Percentiles rank a stretch among this genome's conserved stretches.
phyloP scores from a whole-genome alignment of 2,113 vertebrate species.

The Thalassarche chlororhynchos region DNA sequence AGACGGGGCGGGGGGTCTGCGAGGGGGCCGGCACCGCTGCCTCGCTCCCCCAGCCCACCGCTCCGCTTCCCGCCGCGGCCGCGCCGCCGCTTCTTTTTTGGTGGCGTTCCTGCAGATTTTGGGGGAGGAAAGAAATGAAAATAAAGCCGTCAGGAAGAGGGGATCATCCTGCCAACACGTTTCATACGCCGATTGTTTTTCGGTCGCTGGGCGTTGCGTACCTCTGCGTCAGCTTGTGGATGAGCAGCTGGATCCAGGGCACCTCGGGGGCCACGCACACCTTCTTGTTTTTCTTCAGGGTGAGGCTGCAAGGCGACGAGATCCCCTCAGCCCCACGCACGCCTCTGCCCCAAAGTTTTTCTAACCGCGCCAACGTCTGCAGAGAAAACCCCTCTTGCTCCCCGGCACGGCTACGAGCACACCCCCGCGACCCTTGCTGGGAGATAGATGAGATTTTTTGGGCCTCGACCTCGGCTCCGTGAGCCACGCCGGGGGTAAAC shows the following conservation, averaged over 20 bases:
- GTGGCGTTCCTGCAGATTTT: neutral
- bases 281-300: constrained; percentile 38
- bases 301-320: neutral
- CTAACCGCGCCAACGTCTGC: rapidly evolving
- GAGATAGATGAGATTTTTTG: rapidly evolving
- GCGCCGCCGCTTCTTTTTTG: rapidly evolving
- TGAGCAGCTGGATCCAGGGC: constrained; percentile 55
- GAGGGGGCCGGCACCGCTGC: neutral
- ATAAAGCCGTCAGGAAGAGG: rapidly evolving
- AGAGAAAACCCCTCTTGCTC: neutral
- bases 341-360: neutral
- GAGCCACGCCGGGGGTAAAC: rapidly evolving
- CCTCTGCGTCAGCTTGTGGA: constrained; percentile 30
- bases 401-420: rapidly evolving
- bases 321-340: neutral
- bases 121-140: neutral
- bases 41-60: neutral
- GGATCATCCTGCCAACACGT: rapidly evolving
- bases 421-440: neutral
- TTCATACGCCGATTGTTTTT: rapidly evolving
- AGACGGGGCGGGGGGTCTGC: rapidly evolving
- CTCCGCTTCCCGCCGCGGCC: neutral
- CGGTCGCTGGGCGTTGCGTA: rapidly evolving
- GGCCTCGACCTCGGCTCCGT: rapidly evolving
- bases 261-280: constrained; percentile 23